These are phyloP conservation scores for Corydoras maculifer DNA, from an alignment of 2,113 vertebrate genomes.

Conservation along the genomic window DNA sequence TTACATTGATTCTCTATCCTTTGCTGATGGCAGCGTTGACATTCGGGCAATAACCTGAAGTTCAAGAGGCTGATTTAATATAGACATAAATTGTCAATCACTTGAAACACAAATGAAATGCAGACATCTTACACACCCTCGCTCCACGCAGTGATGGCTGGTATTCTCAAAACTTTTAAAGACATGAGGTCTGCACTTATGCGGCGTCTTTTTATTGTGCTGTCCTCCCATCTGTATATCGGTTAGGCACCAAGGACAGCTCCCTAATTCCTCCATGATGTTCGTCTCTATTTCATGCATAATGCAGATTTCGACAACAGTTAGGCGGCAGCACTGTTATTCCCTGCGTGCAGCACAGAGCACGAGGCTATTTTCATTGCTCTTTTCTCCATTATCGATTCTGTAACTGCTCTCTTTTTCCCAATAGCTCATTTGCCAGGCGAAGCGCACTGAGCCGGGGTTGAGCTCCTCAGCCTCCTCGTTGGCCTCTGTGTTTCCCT, in stretches of 20 bases:
- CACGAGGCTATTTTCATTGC: neutral
- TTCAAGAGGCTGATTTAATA: neutral
- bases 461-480: neutral
- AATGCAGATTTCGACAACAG: conserved; percentile 27
- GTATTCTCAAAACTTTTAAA: no score
- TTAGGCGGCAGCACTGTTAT: conserved; percentile 5
- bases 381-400: conserved; percentile 12
- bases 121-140: no score
- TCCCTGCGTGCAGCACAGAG: neutral
- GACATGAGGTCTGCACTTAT: neutral
- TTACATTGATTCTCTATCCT: neutral
- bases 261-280: conserved; percentile 16
- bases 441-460: conserved; percentile 16
- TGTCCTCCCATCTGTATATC: conserved; percentile 1
- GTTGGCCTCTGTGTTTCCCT: neutral
- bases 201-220: neutral
- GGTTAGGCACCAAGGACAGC: neutral
- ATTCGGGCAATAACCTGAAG: neutral
- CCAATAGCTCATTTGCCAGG: conserved; percentile 10
- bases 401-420: conserved; percentile 18
- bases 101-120: no score
- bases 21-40: neutral
- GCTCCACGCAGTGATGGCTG: neutral
- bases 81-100: no score
- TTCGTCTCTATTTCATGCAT: conserved; percentile 28